These are phyloP conservation scores for Potorous gilbertii DNA, from an alignment of 2,797 vertebrate genomes.

Conservation along the genomic window DNA sequence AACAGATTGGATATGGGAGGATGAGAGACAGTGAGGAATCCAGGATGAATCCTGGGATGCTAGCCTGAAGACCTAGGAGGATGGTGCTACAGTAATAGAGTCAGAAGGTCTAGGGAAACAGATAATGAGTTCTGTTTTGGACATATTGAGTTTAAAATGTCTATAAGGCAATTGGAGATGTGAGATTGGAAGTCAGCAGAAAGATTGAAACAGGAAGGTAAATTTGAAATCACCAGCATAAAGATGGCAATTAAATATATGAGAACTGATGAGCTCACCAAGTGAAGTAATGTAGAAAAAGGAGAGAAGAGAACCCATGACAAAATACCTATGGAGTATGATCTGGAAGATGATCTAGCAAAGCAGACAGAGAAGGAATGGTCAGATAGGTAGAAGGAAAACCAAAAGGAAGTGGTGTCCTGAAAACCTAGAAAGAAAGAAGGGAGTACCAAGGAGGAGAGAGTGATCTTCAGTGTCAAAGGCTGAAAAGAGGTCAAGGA, in stretches of 20 bases:
- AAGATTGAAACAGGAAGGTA: background rate
- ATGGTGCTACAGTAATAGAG: no score
- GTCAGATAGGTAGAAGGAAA: background rate
- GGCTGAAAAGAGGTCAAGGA: background rate
- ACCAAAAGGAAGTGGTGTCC: background rate
- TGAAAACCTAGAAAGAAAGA: background rate
- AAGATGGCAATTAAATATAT: background rate
- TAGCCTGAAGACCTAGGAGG: background rate
- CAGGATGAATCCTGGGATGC: background rate
- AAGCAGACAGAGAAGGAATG: background rate
- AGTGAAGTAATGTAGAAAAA: background rate
- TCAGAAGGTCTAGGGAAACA: no score
- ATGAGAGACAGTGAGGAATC: background rate
- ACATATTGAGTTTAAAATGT: background rate
- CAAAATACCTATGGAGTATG: background rate
- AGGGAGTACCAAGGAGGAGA: background rate
- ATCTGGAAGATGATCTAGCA: background rate
- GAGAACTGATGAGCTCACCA: background rate
- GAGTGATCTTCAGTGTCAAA: background rate
- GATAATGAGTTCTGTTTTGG: background rate
- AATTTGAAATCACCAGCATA: background rate
- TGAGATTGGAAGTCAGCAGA: background rate
- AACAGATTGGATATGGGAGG: background rate
- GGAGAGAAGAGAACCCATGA: background rate
- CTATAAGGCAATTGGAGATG: background rate